Evolutionary conservation across 2,888 invertebrate species (phyloP).

Genomic region (Sipha maydis): DNA sequence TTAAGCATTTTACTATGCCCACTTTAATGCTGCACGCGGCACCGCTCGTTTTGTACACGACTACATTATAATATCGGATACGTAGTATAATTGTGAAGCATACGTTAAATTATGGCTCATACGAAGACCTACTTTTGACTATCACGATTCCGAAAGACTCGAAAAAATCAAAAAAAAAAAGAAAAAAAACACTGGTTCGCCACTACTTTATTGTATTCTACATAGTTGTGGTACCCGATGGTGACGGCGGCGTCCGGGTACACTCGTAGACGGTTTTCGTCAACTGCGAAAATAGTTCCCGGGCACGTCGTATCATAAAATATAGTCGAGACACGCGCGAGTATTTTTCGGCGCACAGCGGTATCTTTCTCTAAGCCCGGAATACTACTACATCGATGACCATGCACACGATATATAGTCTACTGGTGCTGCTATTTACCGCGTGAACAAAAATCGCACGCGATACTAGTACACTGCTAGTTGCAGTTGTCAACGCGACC

Average conservation of each 20-base stretch:
- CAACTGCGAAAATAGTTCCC: too few species aligned
- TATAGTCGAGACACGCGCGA: neutral
- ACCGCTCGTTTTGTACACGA: neutral
- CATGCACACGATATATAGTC: too few species aligned
- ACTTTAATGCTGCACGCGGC: neutral
- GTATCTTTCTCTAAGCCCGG: neutral
- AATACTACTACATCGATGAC: too few species aligned
- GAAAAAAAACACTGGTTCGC: neutral
- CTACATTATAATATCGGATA: neutral
- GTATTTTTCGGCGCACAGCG: neutral
- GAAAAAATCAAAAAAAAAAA: neutral
- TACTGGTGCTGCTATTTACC: too few species aligned
- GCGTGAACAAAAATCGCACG: too few species aligned
- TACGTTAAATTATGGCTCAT: neutral
- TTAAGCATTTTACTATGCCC: neutral
- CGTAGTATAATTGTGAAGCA: neutral
- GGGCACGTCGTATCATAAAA: too few species aligned
- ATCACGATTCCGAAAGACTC: neutral
- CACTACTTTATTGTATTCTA: neutral
- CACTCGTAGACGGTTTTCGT: too few species aligned
- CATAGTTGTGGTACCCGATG: too few species aligned
- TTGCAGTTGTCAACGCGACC: too few species aligned
- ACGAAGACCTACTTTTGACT: neutral
- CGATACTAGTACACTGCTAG: too few species aligned
- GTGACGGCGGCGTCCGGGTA: too few species aligned